Conservation (phyloP, 2,113 vertebrate species). For the Arenaria interpres region DNA sequence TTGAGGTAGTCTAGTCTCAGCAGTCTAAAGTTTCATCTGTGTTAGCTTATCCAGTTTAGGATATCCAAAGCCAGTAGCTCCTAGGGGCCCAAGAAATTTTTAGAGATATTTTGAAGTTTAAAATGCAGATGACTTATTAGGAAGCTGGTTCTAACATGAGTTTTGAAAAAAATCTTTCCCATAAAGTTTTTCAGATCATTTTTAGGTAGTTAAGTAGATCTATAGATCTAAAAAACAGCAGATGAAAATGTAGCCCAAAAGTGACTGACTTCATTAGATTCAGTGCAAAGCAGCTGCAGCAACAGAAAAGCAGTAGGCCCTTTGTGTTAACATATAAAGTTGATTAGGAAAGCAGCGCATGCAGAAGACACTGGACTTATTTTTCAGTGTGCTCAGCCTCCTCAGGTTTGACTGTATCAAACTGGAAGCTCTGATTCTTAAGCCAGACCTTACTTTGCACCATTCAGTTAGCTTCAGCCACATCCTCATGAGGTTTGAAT, state of each 20-base stretch:
- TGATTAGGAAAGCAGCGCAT: background rate
- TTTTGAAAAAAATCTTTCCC: background rate
- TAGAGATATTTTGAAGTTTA: background rate
- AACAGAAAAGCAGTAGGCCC: background rate
- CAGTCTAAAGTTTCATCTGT: background rate
- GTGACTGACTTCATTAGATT: no score
- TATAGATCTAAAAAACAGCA: background rate
- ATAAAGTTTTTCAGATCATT: background rate
- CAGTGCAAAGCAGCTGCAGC: background rate
- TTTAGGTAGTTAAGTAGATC: background rate
- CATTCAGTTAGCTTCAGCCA: background rate
- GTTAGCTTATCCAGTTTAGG: background rate
- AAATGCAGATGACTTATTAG: background rate
- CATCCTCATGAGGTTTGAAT: background rate
- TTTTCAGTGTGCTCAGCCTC: background rate
- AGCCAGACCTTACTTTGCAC: background rate
- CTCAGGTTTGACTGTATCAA: background rate
- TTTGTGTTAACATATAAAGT: background rate
- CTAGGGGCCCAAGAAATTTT: background rate
- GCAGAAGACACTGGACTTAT: background rate
- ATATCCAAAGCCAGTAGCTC: background rate
- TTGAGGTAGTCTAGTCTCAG: background rate
- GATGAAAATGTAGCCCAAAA: background rate
- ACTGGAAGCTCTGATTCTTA: background rate
- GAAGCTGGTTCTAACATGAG: background rate